These are phyloP conservation scores for Callipepla squamata DNA, from an alignment of 2,113 vertebrate genomes.

Conservation along the genomic window DNA sequence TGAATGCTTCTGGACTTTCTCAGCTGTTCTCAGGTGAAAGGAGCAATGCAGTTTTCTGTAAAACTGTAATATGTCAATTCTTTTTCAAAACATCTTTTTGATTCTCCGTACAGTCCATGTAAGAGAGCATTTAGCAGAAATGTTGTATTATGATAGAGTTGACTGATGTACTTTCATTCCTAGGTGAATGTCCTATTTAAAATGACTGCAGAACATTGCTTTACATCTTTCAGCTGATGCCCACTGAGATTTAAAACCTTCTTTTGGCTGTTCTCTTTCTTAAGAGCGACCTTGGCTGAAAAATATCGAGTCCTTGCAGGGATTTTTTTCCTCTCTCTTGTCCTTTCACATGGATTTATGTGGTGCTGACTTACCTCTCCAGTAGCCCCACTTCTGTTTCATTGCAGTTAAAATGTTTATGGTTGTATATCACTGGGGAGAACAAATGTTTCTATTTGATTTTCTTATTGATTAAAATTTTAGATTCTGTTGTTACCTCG, in stretches of 20 bases:
- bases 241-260: constrained; percentile 59
- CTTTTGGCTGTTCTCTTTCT: constrained; percentile 52
- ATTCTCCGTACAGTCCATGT: neutral
- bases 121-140: neutral
- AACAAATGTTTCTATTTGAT: neutral
- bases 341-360: neutral
- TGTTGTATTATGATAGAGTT: neutral
- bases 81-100: neutral
- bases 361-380: neutral
- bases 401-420: neutral
- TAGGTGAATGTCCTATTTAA: constrained; percentile 58
- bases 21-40: neutral
- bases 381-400: neutral
- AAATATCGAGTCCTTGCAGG: neutral
- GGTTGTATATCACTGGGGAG: neutral
- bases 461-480: neutral
- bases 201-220: constrained; percentile 13
- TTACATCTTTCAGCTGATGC: constrained; percentile 28
- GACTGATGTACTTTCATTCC: neutral
- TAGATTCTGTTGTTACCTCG: neutral
- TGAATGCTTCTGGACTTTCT: neutral
- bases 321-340: neutral
- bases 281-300: constrained; percentile 48
- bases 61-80: accelerated
- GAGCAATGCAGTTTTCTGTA: neutral